Evolutionary conservation across 2,113 vertebrate genomes (phyloP).

Genomic region (Trematocara unimaculatum): DNA sequence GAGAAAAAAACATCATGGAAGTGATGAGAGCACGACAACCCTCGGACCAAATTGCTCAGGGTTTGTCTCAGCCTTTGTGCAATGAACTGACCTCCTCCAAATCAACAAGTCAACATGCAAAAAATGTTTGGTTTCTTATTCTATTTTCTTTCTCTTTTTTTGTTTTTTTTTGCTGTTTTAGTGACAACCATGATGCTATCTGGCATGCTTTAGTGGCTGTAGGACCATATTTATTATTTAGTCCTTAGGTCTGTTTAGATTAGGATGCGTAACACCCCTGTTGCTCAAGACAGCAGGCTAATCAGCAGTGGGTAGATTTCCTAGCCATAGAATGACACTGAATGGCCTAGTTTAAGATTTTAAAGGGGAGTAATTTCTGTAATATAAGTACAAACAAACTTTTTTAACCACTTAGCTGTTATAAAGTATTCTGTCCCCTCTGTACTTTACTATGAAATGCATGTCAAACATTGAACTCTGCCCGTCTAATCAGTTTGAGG

Average conservation of each 20-base stretch:
- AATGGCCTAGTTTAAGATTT: background rate
- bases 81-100: constrained; percentile 66
- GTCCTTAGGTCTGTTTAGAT: constrained; percentile 16
- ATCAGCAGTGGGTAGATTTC: constrained; percentile 19
- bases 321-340: background rate
- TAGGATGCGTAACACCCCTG: constrained; percentile 58
- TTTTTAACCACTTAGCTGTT: background rate
- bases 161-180: background rate
- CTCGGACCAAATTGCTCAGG: constrained; percentile 30
- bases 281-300: constrained; percentile 66
- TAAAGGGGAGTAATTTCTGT: constrained; percentile 4
- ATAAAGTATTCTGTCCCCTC: background rate
- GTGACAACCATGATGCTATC: constrained; percentile 51
- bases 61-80: constrained; percentile 75
- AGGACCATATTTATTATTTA: constrained; percentile 22
- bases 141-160: background rate
- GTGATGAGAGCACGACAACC: constrained; percentile 55
- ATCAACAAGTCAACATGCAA: constrained; percentile 71
- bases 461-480: constrained; percentile 92
- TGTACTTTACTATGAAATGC: constrained; percentile 77
- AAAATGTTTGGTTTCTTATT: constrained; percentile 14
- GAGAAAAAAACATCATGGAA: constrained; percentile 57
- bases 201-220: constrained; percentile 62
- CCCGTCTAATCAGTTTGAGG: constrained; percentile 87
- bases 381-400: background rate